These are phyloP conservation scores for Tenodera sinensis DNA, from an alignment of 2,888 invertebrate genomes.

Conservation along the genomic window DNA sequence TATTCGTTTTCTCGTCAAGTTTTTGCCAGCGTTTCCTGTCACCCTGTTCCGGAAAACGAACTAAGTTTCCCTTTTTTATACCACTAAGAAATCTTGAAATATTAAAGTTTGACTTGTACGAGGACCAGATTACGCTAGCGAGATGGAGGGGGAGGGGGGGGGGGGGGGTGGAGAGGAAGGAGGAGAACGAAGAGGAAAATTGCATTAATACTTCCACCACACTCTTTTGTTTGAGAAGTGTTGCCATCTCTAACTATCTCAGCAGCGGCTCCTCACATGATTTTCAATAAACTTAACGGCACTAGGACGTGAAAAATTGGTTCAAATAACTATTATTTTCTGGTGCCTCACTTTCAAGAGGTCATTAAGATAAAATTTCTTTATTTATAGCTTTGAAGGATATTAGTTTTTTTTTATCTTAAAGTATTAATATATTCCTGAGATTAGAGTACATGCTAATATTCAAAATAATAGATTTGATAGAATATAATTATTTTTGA, in stretches of 20 bases:
- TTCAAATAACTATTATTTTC: no score
- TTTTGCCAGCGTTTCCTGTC: constrained; percentile 11
- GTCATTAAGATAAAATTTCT: no score
- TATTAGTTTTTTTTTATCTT: no score
- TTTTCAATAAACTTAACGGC: no score
- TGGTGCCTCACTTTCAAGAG: no score
- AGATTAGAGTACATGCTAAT: no score
- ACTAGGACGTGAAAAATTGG: no score
- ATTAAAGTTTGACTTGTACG: constrained; percentile 7
- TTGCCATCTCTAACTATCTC: not conserved
- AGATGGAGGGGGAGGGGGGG: not conserved
- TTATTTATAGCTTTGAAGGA: no score
- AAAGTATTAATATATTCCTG: no score
- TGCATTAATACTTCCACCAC: constrained; percentile 12
- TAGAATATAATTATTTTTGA: no score
- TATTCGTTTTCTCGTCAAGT: constrained; percentile 21
- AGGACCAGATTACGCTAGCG: constrained; percentile 1
- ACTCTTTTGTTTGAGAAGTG: not conserved
- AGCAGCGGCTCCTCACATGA: not conserved
- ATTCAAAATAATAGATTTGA: no score
- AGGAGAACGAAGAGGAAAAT: not conserved
- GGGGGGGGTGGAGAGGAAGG: not conserved
- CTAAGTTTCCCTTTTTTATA: constrained; percentile 5
- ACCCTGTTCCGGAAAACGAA: constrained; percentile 10
- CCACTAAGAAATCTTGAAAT: constrained; percentile 12